Conservation (phyloP, 2,888 invertebrate species). For the Pandemis corylana region DNA sequence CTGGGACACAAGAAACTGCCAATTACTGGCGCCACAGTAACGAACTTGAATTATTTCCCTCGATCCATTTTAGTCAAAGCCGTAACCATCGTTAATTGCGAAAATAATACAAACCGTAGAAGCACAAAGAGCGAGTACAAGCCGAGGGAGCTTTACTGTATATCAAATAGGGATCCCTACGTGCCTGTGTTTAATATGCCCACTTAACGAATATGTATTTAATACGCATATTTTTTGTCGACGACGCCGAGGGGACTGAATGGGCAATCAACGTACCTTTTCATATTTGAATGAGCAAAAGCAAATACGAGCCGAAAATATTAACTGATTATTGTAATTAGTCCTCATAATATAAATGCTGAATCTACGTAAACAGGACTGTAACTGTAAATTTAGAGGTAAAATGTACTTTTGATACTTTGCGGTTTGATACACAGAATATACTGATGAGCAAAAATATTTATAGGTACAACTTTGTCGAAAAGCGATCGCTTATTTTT, state of each 20-base stretch:
- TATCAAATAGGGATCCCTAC: slow-evolving; percentile 4
- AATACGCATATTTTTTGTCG: slow-evolving; percentile 9
- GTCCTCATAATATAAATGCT: not conserved
- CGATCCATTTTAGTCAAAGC: slow-evolving; percentile 57
- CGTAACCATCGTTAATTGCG: slow-evolving; percentile 64
- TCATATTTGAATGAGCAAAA: slow-evolving; percentile 9
- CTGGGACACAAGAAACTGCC: slow-evolving; percentile 57
- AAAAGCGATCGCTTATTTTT: too few species aligned
- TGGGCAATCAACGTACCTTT: slow-evolving; percentile 14
- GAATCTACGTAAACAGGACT: not conserved
- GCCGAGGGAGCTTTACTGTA: slow-evolving; percentile 4
- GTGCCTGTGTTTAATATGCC: slow-evolving; percentile 4
- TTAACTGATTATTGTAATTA: not conserved
- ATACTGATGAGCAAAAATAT: too few species aligned
- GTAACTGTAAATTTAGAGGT: too few species aligned
- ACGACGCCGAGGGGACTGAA: slow-evolving; percentile 9
- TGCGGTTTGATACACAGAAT: too few species aligned
- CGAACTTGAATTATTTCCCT: slow-evolving; percentile 67
- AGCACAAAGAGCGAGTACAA: slow-evolving; percentile 27
- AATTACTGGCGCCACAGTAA: slow-evolving; percentile 66
- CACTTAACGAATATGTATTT: slow-evolving; percentile 1
- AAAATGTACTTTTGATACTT: too few species aligned
- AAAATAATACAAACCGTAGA: slow-evolving; percentile 37
- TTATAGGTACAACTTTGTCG: too few species aligned
- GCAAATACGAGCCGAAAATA: slow-evolving; percentile 1